A percentile compares a stretch with the other conserved stretches of the same genome.
These are phyloP conservation scores for Amniataba percoides DNA, from an alignment of 2,797 vertebrate species.

Conservation along the genomic window DNA sequence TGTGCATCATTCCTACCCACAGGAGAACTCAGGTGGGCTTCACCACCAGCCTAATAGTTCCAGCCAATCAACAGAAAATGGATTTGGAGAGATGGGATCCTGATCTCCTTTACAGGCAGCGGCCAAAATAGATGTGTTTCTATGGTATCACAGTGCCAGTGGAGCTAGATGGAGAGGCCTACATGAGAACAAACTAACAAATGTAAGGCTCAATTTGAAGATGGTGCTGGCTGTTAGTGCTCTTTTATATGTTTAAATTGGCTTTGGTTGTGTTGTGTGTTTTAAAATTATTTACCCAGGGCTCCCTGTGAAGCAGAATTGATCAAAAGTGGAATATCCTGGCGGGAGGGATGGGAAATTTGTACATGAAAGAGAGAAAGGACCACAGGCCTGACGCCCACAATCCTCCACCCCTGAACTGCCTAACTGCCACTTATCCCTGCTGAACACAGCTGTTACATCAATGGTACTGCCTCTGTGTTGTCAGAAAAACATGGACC, in stretches of 20 bases:
- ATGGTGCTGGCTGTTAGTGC: neutral
- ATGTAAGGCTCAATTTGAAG: neutral
- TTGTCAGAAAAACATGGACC: constrained; percentile 32
- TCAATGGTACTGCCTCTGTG: constrained; percentile 16
- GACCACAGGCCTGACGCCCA: neutral
- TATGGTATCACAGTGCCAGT: neutral
- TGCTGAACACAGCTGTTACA: constrained; percentile 25
- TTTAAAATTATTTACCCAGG: neutral
- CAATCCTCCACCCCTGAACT: constrained; percentile 7
- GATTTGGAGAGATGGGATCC: neutral
- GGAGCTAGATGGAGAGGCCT: neutral
- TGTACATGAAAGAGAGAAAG: constrained; percentile 1
- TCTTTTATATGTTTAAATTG: neutral
- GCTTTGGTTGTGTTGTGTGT: neutral
- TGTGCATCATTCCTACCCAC: neutral
- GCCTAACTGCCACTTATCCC: constrained; percentile 17
- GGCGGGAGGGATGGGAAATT: neutral
- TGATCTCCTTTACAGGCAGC: neutral
- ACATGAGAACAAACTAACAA: neutral
- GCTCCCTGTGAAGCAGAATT: neutral
- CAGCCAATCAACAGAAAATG: neutral
- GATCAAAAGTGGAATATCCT: neutral
- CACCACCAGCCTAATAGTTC: no score
- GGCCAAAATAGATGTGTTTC: neutral
- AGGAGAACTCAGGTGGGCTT: neutral